Evolutionary conservation across 2,797 vertebrate genomes (phyloP), one percentile per base, ranked within the genome.

Genomic region (Falco concolor): DNA sequence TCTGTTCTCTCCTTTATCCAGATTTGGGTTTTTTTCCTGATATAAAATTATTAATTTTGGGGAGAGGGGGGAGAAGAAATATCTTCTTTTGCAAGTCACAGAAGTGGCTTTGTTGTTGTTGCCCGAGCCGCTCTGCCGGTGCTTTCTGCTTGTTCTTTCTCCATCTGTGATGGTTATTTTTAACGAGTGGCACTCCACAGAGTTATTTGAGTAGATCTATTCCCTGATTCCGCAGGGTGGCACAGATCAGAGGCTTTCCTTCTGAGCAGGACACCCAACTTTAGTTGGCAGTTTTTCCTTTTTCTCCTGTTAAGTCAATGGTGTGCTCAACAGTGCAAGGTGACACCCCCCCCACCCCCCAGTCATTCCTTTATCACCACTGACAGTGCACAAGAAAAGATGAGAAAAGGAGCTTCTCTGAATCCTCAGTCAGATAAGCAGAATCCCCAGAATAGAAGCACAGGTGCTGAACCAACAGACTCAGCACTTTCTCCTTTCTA

Each of bases 181-280:
- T 90, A 94, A 88, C 0, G 16, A 87, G 74, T 0, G 0, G 40
- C 5, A 0, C 77, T 76, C 65, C 0, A 0, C 82, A 79, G 81
- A 73, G 79, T 72, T 89, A 8, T 78, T 47, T 42, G 52, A 64
- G 67, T 67, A 44, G 28, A 13, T 77, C 74, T 94, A 0, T 67
- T 86, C 74, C 65, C 28, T 49, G 49, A 13, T 95, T 87, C 80
- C 87, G 89, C 83, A 80, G 74, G 80, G 60, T 91, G 87, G 73
- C 60, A 42, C 36, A 57, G 40, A 95, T 94, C 93, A 96, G 79
- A 96, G 79, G 34, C 47, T 87, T 81, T 86, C 36, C 79, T 76
- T 93, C 87, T 81, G 75, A 93, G 84, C 78, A 93, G 91, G 79
- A 78, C 79, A 38, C 78, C 34, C 61, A 81, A 4, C 91, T 93